Evolutionary conservation across 2,888 invertebrate genomes (phyloP).

Genomic region (Salticus scenicus): DNA sequence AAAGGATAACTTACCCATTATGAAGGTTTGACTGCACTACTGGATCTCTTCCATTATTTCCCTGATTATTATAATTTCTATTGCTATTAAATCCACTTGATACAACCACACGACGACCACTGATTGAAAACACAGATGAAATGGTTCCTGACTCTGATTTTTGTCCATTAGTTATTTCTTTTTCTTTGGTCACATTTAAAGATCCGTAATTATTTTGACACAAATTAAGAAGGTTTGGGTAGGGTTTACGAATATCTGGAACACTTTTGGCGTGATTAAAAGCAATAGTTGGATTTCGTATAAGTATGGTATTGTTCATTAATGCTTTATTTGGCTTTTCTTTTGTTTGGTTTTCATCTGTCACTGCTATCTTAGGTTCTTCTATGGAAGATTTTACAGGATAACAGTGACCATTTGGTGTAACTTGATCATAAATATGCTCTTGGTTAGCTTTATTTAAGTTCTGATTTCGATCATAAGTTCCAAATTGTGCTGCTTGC

Average conservation of each 20-base stretch:
- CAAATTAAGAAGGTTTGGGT: conserved; percentile 1
- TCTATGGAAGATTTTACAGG: not conserved
- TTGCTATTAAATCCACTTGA: conserved; percentile 44
- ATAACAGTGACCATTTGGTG: conserved; percentile 1
- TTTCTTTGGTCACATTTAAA: conserved; percentile 26
- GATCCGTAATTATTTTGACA: conserved; percentile 47
- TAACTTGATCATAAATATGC: conserved; percentile 60
- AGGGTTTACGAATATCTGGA: conserved; percentile 33
- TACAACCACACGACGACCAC: conserved; percentile 58
- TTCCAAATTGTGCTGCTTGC: not conserved
- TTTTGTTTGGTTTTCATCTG: not conserved
- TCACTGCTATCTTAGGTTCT: not conserved
- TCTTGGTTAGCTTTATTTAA: conserved; percentile 30
- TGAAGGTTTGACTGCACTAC: not conserved
- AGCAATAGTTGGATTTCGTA: conserved; percentile 24
- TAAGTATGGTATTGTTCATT: conserved; percentile 31
- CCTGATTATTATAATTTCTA: not conserved
- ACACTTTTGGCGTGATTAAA: conserved; percentile 35
- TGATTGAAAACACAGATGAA: conserved; percentile 56
- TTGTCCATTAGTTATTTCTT: not conserved
- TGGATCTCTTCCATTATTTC: not conserved
- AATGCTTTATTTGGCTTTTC: conserved; percentile 11
- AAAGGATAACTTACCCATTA: conserved; percentile 53
- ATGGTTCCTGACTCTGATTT: conserved; percentile 21
- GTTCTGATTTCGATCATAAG: conserved; percentile 19